These are phyloP conservation scores for Salpingus planirostris DNA, from an alignment of 2,888 invertebrate genomes.

Conservation along the genomic window DNA sequence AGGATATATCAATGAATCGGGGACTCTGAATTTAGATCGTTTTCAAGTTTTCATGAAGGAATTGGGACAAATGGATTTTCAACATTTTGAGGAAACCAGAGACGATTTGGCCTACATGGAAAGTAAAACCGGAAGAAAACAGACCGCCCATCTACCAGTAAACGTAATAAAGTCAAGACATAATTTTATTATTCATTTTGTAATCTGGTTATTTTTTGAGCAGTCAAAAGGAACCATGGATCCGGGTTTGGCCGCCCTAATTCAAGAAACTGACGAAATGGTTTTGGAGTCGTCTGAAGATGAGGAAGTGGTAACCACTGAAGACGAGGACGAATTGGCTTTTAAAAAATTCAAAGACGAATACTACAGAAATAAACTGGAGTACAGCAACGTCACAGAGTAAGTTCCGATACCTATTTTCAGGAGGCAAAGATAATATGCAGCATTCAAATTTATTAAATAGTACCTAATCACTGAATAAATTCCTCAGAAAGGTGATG, in stretches of 20 bases:
- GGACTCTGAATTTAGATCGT: constrained; percentile 69
- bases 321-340: constrained; percentile 45
- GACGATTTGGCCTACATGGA: constrained; percentile 80
- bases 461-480: not conserved
- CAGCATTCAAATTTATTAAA: not conserved
- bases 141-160: constrained; percentile 17
- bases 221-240: constrained; percentile 14
- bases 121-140: constrained; percentile 58
- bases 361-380: constrained; percentile 87
- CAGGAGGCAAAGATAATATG: not conserved
- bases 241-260: constrained; percentile 51
- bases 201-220: constrained; percentile 1
- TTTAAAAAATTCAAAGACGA: constrained; percentile 73
- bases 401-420: constrained; percentile 40
- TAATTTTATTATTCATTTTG: too few species aligned
- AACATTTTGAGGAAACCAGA: constrained; percentile 65
- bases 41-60: constrained; percentile 80
- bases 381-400: constrained; percentile 69
- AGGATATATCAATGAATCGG: constrained; percentile 92
- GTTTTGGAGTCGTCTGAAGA: constrained; percentile 1
- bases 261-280: constrained; percentile 38
- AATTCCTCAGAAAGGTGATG: constrained; percentile 58
- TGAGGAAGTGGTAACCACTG: constrained; percentile 12
- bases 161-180: constrained; percentile 10
- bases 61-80: constrained; percentile 62